Evolutionary conservation across 2,113 vertebrate genomes (phyloP).

Genomic region (Trachemys scripta): DNA sequence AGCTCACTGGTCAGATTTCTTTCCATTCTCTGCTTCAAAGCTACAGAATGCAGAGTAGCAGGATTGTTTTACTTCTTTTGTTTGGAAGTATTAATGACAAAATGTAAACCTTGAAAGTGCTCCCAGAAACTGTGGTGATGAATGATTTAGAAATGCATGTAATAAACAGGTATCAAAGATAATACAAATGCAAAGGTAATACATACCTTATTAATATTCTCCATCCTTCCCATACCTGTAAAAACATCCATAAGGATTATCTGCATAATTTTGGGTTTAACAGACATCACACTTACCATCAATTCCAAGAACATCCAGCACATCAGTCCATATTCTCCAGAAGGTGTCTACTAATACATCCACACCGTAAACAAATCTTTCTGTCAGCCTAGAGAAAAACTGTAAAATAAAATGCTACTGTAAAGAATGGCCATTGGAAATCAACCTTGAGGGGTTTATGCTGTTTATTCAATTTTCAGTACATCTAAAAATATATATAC

Average conservation of each 20-base stretch:
- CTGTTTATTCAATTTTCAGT: neutral
- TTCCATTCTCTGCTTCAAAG: neutral
- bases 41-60: fast-evolving
- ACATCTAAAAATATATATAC: neutral
- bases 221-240: neutral
- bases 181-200: neutral
- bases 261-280: neutral
- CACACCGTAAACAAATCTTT: slow-evolving; percentile 94
- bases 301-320: slow-evolving; percentile 95
- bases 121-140: neutral
- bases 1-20: neutral
- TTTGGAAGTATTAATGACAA: neutral
- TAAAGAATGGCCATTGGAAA: neutral
- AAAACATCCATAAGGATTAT: neutral
- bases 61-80: neutral
- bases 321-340: slow-evolving; percentile 95
- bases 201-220: neutral
- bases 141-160: neutral
- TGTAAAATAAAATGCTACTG: slow-evolving; percentile 62
- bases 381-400: slow-evolving; percentile 94
- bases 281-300: slow-evolving; percentile 85
- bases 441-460: neutral
- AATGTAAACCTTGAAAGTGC: slow-evolving; percentile 10
- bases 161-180: neutral
- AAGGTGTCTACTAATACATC: slow-evolving; percentile 91